These are phyloP conservation scores for Tangara arthus DNA, from an alignment of 2,797 vertebrate genomes.

Conservation along the genomic window DNA sequence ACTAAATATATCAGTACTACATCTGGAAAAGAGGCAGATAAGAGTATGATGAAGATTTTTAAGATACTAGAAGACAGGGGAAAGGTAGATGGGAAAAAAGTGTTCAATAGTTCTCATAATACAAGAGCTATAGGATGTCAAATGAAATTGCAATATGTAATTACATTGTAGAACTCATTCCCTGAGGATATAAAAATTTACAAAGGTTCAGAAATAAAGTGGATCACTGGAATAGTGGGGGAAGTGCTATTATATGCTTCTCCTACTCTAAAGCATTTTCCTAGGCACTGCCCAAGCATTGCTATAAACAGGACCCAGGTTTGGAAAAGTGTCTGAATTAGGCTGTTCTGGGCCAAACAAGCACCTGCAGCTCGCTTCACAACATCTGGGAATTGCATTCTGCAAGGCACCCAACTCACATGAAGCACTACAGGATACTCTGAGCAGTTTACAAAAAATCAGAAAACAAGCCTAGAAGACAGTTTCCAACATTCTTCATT, in stretches of 20 bases:
- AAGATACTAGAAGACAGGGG: neutral
- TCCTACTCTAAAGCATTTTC: neutral
- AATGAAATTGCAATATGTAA: constrained; percentile 6
- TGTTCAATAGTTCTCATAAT: neutral
- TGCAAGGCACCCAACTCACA: neutral
- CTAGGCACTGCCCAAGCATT: neutral
- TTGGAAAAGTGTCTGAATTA: neutral
- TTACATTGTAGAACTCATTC: neutral
- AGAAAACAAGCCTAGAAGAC: neutral
- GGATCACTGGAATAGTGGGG: neutral
- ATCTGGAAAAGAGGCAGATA: neutral
- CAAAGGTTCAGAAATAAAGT: neutral
- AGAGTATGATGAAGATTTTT: neutral
- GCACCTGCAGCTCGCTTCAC: neutral
- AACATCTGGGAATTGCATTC: rapidly evolving
- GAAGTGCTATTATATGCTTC: neutral
- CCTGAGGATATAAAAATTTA: neutral
- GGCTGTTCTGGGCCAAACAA: neutral
- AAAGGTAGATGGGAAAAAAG: neutral
- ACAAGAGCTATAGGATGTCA: neutral
- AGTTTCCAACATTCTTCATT: neutral
- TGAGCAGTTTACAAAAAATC: neutral
- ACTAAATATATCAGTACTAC: neutral
- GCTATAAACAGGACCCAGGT: neutral
- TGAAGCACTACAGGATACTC: neutral